Evolutionary conservation across 2,888 invertebrate genomes (phyloP), one percentile per base, ranked within the genome.

Genomic region (Hoplodrina blanda): DNA sequence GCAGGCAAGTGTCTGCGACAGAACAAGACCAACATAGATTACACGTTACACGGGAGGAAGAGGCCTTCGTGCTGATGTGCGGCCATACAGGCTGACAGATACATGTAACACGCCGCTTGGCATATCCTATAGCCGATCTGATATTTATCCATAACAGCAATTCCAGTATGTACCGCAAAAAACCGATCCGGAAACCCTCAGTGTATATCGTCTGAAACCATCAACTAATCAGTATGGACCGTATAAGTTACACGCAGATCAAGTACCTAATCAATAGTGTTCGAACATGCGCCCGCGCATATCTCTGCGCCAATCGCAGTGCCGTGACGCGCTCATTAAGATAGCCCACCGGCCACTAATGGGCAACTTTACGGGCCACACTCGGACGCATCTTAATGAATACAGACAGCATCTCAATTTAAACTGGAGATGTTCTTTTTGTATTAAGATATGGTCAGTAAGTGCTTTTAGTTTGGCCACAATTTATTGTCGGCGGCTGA

Each of bases 311-410:
- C 87, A 84, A 90, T 90, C 83, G 85, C 85, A 87, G 88, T 87
- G 70, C 76, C 90, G 91, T 90, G 90, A 90, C 87, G 85, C 85
- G 85, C 89, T 90, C 90, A 88, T 91, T 89, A 86, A 89, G 89
- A 89, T 78, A 78, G 65, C 60, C 69, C 61, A 82, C 46, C 61
- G 63, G 50, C 79, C 62, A 70, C 69, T 85, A 85, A 80, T 80
- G 78, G 75, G 53, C 73, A 75, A 41, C 37, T 65, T 82, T 80
- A 80, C 79, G 54, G 83, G 60, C 78, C 77, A 72, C 83, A 73
- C 76, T 66, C 46, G 30, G 50, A 2, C 66, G 41, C 76, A 67
- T 71, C 73, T 61, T 78, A 78, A 78, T 78, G 78, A 78, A 66
- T 68, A 61, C 78, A 78, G 73, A 61, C 78, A 81, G 73, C 78